Evolutionary conservation across 2,113 vertebrate species (phyloP), one percentile per base, ranked within the genome.

Genomic region (Elachura formosa): DNA sequence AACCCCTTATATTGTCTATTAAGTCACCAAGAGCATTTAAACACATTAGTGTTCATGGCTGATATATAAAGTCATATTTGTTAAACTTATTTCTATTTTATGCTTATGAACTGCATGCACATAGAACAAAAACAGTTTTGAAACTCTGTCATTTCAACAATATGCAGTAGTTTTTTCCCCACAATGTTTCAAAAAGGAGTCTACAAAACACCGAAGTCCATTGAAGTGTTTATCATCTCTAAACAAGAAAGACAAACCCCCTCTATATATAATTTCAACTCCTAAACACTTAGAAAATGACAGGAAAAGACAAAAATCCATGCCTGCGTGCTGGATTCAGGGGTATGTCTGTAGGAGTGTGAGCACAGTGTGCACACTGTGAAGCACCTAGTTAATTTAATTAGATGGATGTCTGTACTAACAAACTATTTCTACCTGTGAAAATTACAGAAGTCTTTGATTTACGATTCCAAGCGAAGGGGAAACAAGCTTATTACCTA

Each of bases 261-360:
- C 6, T 4, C 0, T 16, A 9, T 4, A 18, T 14, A 15, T 16
- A 15, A 71, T 40, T 79, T 85, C 62, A 72, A 36, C 40, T 48
- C 59, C 16, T 41, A 68, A 79, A 56, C 16, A 16, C 16, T n/a
- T 54, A 1, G 79, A 12, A 24, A 26, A 41, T 80, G 83, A 16
- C 2, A 66, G 23, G 23, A 49, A 77, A 69, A 34, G 84, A 68
- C 4, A 78, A 48, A 55, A 69, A 36, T 11, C 41, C 49, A 18
- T 9, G 14, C 13, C 52, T 63, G 23, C 3, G 4, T 52, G 25
- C 33, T 81, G 69, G 12, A 9, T 34, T 6, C 5, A n/a, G 22
- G 31, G 24, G 12, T 33, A 54, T 1, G 0, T 46, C 10, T 41
- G 41, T 19, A 29, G 0, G 0, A 10, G 7, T 3, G 11, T 15